phyloP scores from a whole-genome alignment of 1,140 invertebrate species.

The Papilio polyxenes region DNA sequence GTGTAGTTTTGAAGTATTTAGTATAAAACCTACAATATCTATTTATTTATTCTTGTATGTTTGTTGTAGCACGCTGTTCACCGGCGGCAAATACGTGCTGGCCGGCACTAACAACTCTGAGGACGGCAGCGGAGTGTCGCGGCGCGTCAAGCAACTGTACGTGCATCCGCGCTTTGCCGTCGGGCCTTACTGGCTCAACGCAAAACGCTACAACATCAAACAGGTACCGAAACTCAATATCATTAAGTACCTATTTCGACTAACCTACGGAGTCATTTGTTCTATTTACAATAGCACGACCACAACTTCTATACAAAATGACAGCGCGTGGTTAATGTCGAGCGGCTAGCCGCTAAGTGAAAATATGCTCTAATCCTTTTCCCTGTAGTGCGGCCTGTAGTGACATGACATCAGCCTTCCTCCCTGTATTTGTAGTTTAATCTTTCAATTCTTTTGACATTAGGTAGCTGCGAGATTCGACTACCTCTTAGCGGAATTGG shows the following conservation, averaged over 20 bases:
- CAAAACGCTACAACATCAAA: conserved; percentile 58
- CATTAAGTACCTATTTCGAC: not conserved
- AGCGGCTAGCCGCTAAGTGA: too few relatives aligned
- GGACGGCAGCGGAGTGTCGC: conserved; percentile 53
- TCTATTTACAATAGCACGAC: not conserved
- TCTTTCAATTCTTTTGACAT: not conserved
- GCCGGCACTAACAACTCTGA: conserved; percentile 70
- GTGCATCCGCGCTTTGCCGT: conserved; percentile 70
- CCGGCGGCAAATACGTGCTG: conserved; percentile 56
- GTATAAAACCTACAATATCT: too few relatives aligned
- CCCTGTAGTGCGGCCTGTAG: too few relatives aligned
- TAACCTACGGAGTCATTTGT: too few relatives aligned
- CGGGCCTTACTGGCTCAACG: conserved; percentile 73
- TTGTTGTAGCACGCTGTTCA: conserved; percentile 68
- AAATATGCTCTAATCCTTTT: too few relatives aligned
- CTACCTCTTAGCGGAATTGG: conserved; percentile 68
- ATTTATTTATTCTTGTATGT: conserved; percentile 1
- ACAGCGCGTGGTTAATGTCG: too few relatives aligned
- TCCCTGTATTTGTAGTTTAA: not conserved
- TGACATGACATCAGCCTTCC: too few relatives aligned
- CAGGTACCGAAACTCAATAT: conserved; percentile 52
- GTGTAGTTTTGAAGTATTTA: too few relatives aligned
- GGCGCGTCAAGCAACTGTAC: conserved; percentile 57
- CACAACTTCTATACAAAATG: too few relatives aligned
- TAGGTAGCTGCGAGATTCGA: conserved; percentile 72